A percentile compares a stretch with the other conserved stretches of the same genome.
phyloP scores from a whole-genome alignment of 2,113 vertebrate genomes.

The Onychorhynchus coronatus region DNA sequence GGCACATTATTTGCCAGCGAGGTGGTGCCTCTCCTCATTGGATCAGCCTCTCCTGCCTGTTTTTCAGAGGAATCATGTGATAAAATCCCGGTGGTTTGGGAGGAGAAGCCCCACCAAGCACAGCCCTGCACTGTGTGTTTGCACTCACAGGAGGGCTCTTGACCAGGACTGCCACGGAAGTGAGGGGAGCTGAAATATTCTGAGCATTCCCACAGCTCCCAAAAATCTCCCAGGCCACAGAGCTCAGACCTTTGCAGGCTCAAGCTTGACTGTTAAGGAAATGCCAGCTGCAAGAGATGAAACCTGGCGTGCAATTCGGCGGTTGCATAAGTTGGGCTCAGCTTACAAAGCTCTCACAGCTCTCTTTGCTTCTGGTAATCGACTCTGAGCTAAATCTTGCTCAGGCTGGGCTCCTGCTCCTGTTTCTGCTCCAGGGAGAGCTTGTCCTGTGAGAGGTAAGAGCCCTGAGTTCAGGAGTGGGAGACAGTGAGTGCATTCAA shows the following conservation, averaged over 20 bases:
- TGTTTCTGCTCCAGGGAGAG: background rate
- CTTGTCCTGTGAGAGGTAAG: background rate
- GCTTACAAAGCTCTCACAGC: background rate
- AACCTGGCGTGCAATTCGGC: accelerated
- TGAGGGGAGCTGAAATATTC: background rate
- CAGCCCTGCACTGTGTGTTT: background rate
- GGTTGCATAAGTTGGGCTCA: background rate
- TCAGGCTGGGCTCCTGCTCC: background rate
- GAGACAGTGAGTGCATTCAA: background rate
- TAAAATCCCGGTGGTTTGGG: background rate
- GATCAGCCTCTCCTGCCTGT: background rate
- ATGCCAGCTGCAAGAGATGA: background rate
- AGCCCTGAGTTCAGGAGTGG: accelerated
- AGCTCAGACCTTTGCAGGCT: background rate
- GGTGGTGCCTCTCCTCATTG: background rate
- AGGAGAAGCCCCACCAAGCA: background rate
- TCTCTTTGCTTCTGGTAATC: background rate
- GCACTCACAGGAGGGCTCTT: accelerated
- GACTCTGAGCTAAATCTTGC: background rate
- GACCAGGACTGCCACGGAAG: background rate
- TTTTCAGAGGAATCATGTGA: background rate
- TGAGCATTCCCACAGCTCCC: background rate
- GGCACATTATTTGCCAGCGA: background rate
- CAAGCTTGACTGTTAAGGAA: background rate
- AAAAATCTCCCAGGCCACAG: background rate